Evolutionary conservation across 1,140 invertebrate species (phyloP).

Genomic region (Magallana gigas): DNA sequence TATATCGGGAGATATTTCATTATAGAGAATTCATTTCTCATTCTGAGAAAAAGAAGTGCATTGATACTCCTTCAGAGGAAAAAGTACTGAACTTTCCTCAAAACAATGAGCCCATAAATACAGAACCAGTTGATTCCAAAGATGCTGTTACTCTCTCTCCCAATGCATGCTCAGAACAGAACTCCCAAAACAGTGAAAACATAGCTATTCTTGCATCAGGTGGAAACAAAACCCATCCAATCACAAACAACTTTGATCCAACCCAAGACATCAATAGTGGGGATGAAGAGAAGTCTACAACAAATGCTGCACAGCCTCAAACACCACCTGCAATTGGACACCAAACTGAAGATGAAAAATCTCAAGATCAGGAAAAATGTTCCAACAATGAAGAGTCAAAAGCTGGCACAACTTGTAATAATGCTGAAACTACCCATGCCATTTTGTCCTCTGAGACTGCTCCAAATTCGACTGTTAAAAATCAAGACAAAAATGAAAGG

Average conservation of each 20-base stretch:
- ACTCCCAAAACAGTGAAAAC: not conserved
- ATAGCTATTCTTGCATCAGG: not conserved
- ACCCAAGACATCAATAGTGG: not conserved
- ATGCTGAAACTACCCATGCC: not conserved
- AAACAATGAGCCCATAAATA: not conserved
- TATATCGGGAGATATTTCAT: conserved; percentile 32
- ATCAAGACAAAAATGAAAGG: too few species aligned
- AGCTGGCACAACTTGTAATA: not conserved
- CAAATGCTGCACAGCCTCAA: not conserved
- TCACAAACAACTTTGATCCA: not conserved
- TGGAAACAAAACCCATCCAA: not conserved
- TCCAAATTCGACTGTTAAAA: too few species aligned
- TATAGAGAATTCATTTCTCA: conserved; percentile 10
- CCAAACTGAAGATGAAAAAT: not conserved
- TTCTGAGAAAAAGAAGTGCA: not conserved
- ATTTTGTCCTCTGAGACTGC: too few species aligned
- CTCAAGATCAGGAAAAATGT: not conserved
- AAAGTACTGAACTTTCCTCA: not conserved
- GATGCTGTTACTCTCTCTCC: not conserved
- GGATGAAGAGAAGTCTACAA: not conserved
- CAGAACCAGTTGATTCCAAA: not conserved
- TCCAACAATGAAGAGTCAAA: too few species aligned
- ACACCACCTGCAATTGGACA: not conserved
- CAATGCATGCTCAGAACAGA: not conserved
- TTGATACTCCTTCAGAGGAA: conserved; percentile 15